Percentiles rank a stretch among this genome's conserved stretches.
Conservation (phyloP, 2,888 invertebrate genomes). For the Trissolcus japonicus region DNA sequence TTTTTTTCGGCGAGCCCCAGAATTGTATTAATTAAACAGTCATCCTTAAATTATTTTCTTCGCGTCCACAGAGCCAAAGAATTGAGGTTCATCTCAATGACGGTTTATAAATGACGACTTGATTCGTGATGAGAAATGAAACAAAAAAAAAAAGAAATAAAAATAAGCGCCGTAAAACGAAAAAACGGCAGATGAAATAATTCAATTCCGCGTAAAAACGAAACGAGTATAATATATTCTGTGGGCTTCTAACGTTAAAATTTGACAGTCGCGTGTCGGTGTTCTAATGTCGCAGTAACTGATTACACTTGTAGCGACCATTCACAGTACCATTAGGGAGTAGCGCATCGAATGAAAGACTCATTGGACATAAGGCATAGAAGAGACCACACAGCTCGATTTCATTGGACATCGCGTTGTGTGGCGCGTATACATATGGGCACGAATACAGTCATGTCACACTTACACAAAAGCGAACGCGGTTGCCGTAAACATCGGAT, state of each 20-base stretch:
- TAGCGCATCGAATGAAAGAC: conserved; percentile 72
- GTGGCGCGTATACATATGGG: conserved; percentile 61
- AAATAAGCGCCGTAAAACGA: conserved; percentile 18
- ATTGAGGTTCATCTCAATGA: conserved; percentile 28
- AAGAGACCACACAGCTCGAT: conserved; percentile 72
- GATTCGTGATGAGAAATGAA: conserved; percentile 23
- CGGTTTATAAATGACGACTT: conserved; percentile 43
- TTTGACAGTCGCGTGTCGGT: conserved; percentile 57
- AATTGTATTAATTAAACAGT: conserved; percentile 49
- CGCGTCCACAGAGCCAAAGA: too few species aligned
- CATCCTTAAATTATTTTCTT: conserved; percentile 31
- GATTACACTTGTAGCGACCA: conserved; percentile 58
- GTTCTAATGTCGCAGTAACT: conserved; percentile 67
- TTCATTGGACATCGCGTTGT: conserved; percentile 67
- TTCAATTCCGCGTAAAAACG: conserved; percentile 46
- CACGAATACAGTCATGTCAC: conserved; percentile 47
- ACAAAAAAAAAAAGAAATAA: background rate
- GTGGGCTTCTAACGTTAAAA: conserved; percentile 27
- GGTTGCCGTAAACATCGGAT: conserved; percentile 75
- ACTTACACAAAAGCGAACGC: conserved; percentile 65
- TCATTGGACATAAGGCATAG: conserved; percentile 65
- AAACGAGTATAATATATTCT: conserved; percentile 41
- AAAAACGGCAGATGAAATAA: conserved; percentile 29
- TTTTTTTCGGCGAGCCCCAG: conserved; percentile 9
- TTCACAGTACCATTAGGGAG: conserved; percentile 69